Evolutionary conservation across 35 echinoderm and acorn worm species (phyloP).

Genomic region (Ophiothrix spiculata): DNA sequence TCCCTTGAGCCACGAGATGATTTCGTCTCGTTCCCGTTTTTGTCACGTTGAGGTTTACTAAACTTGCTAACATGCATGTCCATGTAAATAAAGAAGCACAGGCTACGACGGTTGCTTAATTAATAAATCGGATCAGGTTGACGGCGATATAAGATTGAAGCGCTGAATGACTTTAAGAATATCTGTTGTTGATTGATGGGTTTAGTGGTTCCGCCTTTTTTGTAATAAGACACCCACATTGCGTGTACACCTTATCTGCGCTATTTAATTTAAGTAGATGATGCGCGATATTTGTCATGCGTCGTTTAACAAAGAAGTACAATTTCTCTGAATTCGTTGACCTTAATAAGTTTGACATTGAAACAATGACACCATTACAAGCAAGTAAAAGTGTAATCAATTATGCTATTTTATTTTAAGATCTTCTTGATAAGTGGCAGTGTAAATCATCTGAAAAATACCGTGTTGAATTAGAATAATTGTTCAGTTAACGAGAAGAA

Average conservation of each 20-base stretch:
- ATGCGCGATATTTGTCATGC: background rate
- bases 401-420: too few species aligned
- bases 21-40: slow-evolving; percentile 4
- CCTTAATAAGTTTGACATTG: background rate
- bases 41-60: background rate
- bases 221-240: background rate
- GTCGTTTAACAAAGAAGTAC: background rate
- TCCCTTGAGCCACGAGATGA: slow-evolving; percentile 15
- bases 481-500: too few species aligned
- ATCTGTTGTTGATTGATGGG: background rate
- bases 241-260: too few species aligned
- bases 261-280: background rate
- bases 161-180: background rate
- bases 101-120: slow-evolving; percentile 37
- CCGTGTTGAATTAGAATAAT: too few species aligned
- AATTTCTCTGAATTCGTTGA: background rate
- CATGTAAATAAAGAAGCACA: slow-evolving; percentile 32
- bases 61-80: slow-evolving; percentile 34
- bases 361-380: too few species aligned
- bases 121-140: slow-evolving; percentile 41
- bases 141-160: background rate
- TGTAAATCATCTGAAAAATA: too few species aligned
- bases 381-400: too few species aligned
- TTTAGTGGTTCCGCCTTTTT: too few species aligned
- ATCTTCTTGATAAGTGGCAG: too few species aligned